Evolutionary conservation across 1,140 invertebrate species (phyloP).

Genomic region (Zaprionus ghesquierei): DNA sequence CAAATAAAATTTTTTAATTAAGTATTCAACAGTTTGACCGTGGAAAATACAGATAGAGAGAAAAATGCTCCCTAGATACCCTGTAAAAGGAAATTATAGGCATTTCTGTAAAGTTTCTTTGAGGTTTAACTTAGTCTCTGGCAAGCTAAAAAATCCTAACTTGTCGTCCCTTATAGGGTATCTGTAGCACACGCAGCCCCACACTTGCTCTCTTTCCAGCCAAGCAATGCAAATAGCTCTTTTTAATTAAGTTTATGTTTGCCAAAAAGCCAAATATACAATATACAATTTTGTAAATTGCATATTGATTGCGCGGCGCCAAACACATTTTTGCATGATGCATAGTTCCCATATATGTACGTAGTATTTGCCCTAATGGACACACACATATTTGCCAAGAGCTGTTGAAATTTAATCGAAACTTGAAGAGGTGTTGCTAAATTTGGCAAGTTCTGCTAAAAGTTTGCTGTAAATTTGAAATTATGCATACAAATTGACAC

Average conservation of each 20-base stretch:
- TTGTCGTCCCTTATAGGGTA: background rate
- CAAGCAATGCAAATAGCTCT: background rate
- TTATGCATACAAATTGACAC: background rate
- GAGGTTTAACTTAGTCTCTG: too few relatives aligned
- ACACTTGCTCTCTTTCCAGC: background rate
- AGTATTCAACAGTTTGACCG: constrained; percentile 41
- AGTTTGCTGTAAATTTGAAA: background rate
- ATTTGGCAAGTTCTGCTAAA: background rate
- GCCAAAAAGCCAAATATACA: background rate
- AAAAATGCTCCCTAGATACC: background rate
- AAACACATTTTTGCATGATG: background rate
- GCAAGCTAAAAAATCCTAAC: too few relatives aligned
- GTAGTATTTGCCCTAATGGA: background rate
- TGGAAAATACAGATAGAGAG: background rate
- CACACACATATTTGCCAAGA: background rate
- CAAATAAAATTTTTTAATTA: constrained; percentile 56
- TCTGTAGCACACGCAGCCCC: background rate
- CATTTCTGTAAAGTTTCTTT: background rate
- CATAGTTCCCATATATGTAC: too few relatives aligned
- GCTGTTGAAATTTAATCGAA: background rate
- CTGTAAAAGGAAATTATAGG: background rate
- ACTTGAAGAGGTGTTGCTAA: background rate
- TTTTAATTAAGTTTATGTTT: background rate
- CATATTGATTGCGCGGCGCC: background rate
- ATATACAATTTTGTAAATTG: background rate